Percentiles rank a stretch among this genome's conserved stretches.
These are phyloP conservation scores for Hydrophis major DNA, from an alignment of 2,797 vertebrate genomes.

Conservation along the genomic window DNA sequence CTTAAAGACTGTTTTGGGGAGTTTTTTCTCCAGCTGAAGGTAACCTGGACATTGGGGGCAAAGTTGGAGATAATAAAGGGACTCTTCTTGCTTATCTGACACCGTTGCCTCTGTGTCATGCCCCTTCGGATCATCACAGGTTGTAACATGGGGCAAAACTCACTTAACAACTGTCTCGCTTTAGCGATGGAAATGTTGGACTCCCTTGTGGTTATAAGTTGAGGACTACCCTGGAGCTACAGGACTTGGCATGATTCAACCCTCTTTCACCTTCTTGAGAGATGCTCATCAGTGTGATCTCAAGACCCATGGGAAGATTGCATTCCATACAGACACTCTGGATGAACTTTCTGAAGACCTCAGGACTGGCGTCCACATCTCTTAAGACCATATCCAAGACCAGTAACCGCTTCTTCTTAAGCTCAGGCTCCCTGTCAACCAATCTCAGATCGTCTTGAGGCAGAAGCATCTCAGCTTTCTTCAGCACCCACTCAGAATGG, in stretches of 20 bases:
- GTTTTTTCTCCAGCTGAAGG: too few relatives aligned
- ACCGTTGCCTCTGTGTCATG: too few relatives aligned
- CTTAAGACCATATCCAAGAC: constrained; percentile 69
- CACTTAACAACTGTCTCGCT: neutral
- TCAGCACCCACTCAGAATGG: constrained; percentile 52
- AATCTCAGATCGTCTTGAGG: constrained; percentile 25
- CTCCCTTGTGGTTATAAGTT: neutral
- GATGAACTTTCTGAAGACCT: constrained; percentile 74
- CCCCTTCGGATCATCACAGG: too few relatives aligned
- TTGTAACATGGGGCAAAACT: neutral
- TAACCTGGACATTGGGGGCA: too few relatives aligned
- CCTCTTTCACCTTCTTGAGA: constrained; percentile 58
- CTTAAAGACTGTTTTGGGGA: too few relatives aligned
- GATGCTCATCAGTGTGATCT: constrained; percentile 76
- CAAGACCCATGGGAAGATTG: constrained; percentile 79
- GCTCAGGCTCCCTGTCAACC: neutral
- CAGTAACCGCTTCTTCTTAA: constrained; percentile 15
- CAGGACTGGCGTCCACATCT: constrained; percentile 8
- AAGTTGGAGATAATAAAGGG: too few relatives aligned
- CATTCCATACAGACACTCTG: constrained; percentile 73
- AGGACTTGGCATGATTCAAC: neutral
- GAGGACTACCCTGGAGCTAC: neutral
- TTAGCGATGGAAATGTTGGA: neutral
- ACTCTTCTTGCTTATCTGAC: too few relatives aligned
- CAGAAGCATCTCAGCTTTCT: constrained; percentile 58